Evolutionary conservation across 2,888 invertebrate species (phyloP), one percentile per base, ranked within the genome.

Genomic region (Thumatha senex): DNA sequence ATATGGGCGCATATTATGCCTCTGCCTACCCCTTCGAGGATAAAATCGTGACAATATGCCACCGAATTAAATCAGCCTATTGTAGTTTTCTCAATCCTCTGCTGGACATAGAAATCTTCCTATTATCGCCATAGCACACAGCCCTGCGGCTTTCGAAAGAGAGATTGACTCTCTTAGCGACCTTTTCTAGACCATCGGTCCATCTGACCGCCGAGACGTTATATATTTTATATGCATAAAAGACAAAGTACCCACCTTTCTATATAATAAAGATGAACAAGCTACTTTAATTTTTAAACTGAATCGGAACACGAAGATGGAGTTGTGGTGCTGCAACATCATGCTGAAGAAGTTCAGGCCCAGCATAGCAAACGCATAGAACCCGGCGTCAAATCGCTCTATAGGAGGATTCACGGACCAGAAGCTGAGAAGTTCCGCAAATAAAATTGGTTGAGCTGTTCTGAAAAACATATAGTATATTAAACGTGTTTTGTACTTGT

Each of bases 231-330:
- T 24, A 24, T 24, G 18, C 5, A 24, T 24, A 24, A 24, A 24
- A 24, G 18, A 5, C 2, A 24, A 24, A 24, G 18, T 31, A 10
- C 31, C 11, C 77, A 96, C 96, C 93, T 97, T 97, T 83, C 95
- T 93, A 70, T 95, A 96, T 35, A 97, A 85, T 0, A 96, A 82
- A 0, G 95, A 94, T 51, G 95, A 95, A 63, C 94, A 93, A 0
- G 95, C 95, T 0, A 96, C 91, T 73, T 96, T 92, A 36, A 96
- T 81, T 74, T 93, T 92, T 93, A 96, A 94, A 58, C 96, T 96
- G 49, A 95, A 90, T 49, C 94, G 92, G 60, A 87, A 82, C 0
- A 92, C 87, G 38, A 93, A 93, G 70, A 95, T 92, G 72, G 93
- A 93, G 72, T 94, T 95, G 12, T 96, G 96, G 77, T 97, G 96